phyloP scores from a whole-genome alignment of 2,888 invertebrate genomes.

The Eilema griseolum region DNA sequence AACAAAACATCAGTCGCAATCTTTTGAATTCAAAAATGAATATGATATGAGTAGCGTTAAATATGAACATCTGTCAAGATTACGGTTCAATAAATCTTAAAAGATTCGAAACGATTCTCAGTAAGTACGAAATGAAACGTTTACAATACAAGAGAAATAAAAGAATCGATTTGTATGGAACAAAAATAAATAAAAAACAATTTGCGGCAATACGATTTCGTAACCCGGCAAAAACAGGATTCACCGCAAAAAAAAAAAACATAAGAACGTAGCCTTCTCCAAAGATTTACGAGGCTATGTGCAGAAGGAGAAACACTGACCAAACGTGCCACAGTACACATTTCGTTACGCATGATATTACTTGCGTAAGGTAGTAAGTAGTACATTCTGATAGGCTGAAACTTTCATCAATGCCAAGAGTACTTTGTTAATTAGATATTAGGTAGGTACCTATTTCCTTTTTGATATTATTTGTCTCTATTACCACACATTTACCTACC shows the following conservation, averaged over 20 bases:
- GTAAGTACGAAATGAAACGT: not conserved
- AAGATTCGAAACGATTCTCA: not conserved
- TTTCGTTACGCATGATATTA: not conserved
- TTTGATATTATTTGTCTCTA: no score
- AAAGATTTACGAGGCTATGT: slow-evolving; percentile 11
- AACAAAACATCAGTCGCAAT: not conserved
- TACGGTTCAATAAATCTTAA: not conserved
- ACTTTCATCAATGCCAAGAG: no score
- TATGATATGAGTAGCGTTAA: not conserved
- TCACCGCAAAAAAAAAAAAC: slow-evolving; percentile 10
- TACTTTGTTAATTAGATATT: no score
- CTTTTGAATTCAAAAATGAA: not conserved
- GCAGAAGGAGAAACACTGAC: not conserved
- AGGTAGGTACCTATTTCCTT: no score
- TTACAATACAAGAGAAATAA: slow-evolving; percentile 2
- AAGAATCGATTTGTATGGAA: not conserved
- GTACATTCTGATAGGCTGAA: not conserved
- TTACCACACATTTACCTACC: no score
- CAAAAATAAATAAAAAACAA: slow-evolving; percentile 1
- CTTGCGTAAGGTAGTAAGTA: not conserved
- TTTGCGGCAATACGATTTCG: slow-evolving; percentile 1
- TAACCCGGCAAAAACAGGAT: slow-evolving; percentile 11
- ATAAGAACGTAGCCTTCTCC: not conserved
- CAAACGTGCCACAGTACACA: not conserved
- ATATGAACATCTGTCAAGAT: not conserved